These are phyloP conservation scores for Plusia festucae DNA, from an alignment of 2,888 invertebrate species.

Conservation along the genomic window DNA sequence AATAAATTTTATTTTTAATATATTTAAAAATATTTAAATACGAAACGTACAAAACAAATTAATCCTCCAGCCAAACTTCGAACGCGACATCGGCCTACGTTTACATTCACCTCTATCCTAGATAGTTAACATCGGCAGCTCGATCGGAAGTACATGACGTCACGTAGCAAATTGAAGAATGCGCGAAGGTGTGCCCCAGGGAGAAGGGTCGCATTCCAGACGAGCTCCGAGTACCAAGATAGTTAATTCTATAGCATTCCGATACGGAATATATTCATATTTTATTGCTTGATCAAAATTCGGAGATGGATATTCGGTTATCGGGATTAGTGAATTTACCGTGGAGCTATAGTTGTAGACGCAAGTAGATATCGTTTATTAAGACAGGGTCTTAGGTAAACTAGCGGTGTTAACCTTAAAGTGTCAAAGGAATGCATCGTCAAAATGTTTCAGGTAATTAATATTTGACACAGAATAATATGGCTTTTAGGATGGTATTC, in stretches of 20 bases:
- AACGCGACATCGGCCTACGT: conserved; percentile 23
- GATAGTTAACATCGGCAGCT: conserved; percentile 47
- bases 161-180: conserved; percentile 60
- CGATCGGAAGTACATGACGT: conserved; percentile 42
- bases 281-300: conserved; percentile 26
- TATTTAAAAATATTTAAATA: no score
- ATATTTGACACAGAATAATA: conserved; percentile 27
- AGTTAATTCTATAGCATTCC: conserved; percentile 50
- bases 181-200: conserved; percentile 45
- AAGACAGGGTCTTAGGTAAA: no score
- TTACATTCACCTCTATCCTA: conserved; percentile 35
- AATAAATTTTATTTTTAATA: no score
- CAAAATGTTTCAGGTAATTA: conserved; percentile 24
- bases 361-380: no score
- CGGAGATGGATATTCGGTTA: background rate
- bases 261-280: conserved; percentile 45
- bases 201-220: conserved; percentile 57
- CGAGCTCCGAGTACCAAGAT: conserved; percentile 26
- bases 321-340: no score
- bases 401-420: conserved; percentile 12
- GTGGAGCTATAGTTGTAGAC: no score
- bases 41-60: no score
- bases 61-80: no score
- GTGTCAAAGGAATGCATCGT: background rate
- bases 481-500: conserved; percentile 12